These are phyloP conservation scores for Drosophila pseudoobscura DNA, from an alignment of 1,140 invertebrate genomes.

Conservation along the genomic window DNA sequence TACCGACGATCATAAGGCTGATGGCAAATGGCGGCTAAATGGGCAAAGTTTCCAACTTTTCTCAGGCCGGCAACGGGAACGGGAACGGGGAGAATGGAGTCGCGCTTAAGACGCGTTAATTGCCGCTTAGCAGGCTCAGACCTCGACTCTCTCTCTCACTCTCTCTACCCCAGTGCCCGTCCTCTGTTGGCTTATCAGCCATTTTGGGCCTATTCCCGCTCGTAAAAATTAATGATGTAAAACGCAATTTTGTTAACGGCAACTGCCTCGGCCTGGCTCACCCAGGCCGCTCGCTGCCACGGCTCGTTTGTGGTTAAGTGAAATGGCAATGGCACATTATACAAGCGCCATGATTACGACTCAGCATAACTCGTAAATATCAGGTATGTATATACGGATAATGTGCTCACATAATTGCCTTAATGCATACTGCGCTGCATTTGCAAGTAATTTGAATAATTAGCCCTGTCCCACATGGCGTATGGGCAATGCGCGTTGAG, in stretches of 20 bases:
- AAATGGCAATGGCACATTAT: constrained; percentile 72
- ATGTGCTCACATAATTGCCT: constrained; percentile 60
- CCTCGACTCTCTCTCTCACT: neutral
- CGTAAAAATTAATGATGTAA: constrained; percentile 82
- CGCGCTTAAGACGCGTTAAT: constrained; percentile 68
- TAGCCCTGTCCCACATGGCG: constrained; percentile 66
- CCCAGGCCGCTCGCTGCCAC: constrained; percentile 41
- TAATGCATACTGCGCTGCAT: constrained; percentile 64
- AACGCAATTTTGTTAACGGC: constrained; percentile 80
- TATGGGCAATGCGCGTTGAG: constrained; percentile 60
- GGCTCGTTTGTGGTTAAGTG: constrained; percentile 80
- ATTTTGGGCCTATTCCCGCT: constrained; percentile 76
- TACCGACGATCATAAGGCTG: constrained; percentile 51
- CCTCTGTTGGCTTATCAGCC: constrained; percentile 65
- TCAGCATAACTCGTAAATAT: constrained; percentile 62
- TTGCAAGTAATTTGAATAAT: constrained; percentile 71
- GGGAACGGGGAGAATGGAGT: neutral
- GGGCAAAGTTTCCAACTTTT: constrained; percentile 43
- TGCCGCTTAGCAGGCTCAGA: constrained; percentile 64
- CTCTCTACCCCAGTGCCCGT: neutral
- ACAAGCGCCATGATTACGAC: constrained; percentile 55
- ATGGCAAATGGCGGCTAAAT: constrained; percentile 49
- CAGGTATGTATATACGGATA: constrained; percentile 37
- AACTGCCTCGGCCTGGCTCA: constrained; percentile 48
- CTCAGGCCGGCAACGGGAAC: constrained; percentile 6